Evolutionary conservation across 35 echinoderm and acorn worm species (phyloP), one percentile per base, ranked within the genome.

Genomic region (Ptychodera flava): DNA sequence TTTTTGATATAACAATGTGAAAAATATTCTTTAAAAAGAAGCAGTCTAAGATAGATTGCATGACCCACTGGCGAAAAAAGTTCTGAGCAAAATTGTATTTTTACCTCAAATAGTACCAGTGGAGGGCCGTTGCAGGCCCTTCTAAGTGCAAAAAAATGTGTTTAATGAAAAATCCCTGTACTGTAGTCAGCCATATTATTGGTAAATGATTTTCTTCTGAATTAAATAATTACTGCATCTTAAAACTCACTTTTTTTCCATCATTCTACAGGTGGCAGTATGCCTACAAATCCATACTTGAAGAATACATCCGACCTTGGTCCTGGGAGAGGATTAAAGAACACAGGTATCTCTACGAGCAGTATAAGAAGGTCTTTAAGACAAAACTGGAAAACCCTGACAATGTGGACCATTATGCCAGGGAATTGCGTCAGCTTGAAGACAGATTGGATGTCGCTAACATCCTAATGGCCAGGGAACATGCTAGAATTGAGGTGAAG

Each of bases 261-360:
- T 0, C 82, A n/a, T n/a, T n/a, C n/a, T 78, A 29, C 29, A 97
- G 95, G 95, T 97, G 95, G 95, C 87, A 85, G 33, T 97, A 91
- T 90, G 92, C 95, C 31, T 93, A 93, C 37, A 92, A 35, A 15
- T 77, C 86, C 64, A 93, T 97, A 15, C 33, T 97, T 15, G 87
- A 97, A 34, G 92, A 97, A 79, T 92, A 97, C 80, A 93, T 97
- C 36, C 82, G 85, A 37, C 95, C 95, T 1, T 97, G 95, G 95
- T 97, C 95, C 0, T 29, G 85, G 27, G 78, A 86, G 12, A 82
- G 90, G 28, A 88, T 97, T 14, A 86, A 90, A 36, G 78, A 81
- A 78, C 95, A 97, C 82, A 79, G 85, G 0, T 78, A 85, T 32
- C 36, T 93, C n/a, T 97, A 97, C 79, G 85, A 80, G 36, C 33